Conservation (phyloP, 2,797 vertebrate genomes). For the Megaceryle alcyon region DNA sequence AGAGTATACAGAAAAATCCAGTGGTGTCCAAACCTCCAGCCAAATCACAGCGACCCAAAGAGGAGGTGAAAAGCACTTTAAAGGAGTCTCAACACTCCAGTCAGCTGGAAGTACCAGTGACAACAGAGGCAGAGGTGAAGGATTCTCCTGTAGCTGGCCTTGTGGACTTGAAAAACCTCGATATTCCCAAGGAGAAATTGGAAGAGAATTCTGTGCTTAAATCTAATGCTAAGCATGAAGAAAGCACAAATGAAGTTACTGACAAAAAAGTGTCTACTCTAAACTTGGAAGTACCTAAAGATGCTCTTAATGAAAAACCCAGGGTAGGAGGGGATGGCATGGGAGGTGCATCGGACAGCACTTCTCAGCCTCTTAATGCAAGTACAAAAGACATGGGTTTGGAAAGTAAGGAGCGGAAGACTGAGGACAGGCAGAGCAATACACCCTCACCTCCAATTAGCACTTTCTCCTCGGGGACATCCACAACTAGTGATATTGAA, state of each 20-base stretch:
- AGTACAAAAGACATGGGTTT: constrained; percentile 82
- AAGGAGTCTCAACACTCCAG: constrained; percentile 62
- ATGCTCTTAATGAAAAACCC: constrained; percentile 27
- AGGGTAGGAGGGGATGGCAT: neutral
- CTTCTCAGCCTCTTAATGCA: constrained; percentile 66
- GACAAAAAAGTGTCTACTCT: constrained; percentile 41
- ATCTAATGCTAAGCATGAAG: constrained; percentile 46
- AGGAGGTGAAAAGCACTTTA: constrained; percentile 77
- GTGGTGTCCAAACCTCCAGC: constrained; percentile 93
- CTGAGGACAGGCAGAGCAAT: constrained; percentile 93
- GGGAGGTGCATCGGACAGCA: neutral
- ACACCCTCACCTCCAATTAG: constrained; percentile 96
- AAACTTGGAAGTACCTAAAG: constrained; percentile 55
- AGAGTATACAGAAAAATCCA: constrained; percentile 79
- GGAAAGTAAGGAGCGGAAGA: constrained; percentile 90
- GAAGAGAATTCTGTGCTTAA: constrained; percentile 55
- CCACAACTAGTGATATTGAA: constrained; percentile 98
- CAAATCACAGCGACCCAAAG: constrained; percentile 87
- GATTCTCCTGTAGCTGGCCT: constrained; percentile 31
- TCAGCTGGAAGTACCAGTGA: constrained; percentile 45
- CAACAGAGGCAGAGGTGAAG: constrained; percentile 60
- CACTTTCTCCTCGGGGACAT: constrained; percentile 97
- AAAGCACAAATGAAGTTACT: constrained; percentile 22
- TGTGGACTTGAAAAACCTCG: constrained; percentile 50
- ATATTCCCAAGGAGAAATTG: constrained; percentile 16